Percentiles rank a stretch among this genome's conserved stretches.
Evolutionary conservation across 2,888 invertebrate genomes (phyloP).

Genomic region (Selenia dentaria): DNA sequence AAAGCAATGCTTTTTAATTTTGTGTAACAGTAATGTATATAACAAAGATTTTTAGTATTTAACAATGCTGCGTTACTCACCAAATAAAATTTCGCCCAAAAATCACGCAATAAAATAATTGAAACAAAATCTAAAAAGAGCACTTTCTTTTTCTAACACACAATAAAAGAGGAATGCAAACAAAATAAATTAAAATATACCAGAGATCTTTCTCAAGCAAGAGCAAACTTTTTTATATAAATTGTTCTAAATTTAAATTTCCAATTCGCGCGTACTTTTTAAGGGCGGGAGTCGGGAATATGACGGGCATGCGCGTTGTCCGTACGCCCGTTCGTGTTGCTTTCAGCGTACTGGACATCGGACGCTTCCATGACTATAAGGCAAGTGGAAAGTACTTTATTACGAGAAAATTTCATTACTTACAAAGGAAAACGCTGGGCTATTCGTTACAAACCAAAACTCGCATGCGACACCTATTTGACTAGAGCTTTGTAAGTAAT

Average conservation of each 20-base stretch:
- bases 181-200: neutral
- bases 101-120: neutral
- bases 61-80: neutral
- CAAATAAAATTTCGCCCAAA: neutral
- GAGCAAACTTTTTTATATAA: too few species aligned
- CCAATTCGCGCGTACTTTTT: slow-evolving; percentile 36
- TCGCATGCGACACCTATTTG: too few species aligned
- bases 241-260: slow-evolving; percentile 23
- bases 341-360: slow-evolving; percentile 69
- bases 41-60: too few species aligned
- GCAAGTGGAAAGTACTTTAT: slow-evolving; percentile 50
- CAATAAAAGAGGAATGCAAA: slow-evolving; percentile 6
- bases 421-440: slow-evolving; percentile 29
- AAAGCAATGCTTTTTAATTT: too few species aligned
- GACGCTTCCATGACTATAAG: slow-evolving; percentile 61
- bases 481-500: too few species aligned
- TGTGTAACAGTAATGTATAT: too few species aligned
- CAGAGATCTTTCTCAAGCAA: too few species aligned
- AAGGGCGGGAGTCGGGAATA: slow-evolving; percentile 47
- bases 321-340: slow-evolving; percentile 63
- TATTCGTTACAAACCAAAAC: slow-evolving; percentile 31
- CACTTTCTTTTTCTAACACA: slow-evolving; percentile 14
- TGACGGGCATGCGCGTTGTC: slow-evolving; percentile 47
- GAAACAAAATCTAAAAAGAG: neutral
- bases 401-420: slow-evolving; percentile 43